Evolutionary conservation across 2,797 vertebrate species (phyloP).

Genomic region (Sebastes diaconus): DNA sequence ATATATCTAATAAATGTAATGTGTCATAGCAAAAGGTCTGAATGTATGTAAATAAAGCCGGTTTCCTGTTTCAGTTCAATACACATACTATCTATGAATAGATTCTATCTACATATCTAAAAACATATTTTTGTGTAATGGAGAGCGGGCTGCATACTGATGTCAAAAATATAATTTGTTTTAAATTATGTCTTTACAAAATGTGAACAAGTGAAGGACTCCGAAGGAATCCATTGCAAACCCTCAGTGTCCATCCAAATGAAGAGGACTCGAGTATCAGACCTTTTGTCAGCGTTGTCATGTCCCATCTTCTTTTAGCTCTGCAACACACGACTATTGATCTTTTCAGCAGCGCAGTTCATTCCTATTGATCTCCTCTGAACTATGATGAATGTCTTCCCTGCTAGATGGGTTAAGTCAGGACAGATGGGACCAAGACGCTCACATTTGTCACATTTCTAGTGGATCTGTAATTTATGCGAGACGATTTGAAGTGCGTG

Average conservation of each 20-base stretch:
- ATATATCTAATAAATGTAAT: background rate
- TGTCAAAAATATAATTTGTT: background rate
- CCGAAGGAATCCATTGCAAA: background rate
- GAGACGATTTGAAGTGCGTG: background rate
- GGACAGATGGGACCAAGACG: constrained; percentile 39
- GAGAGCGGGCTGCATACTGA: background rate
- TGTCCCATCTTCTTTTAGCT: constrained; percentile 74
- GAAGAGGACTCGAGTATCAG: constrained; percentile 56
- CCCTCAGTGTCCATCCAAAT: constrained; percentile 39
- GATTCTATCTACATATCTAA: background rate
- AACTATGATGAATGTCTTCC: constrained; percentile 90
- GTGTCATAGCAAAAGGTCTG: background rate
- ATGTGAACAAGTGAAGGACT: background rate
- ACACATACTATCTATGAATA: background rate
- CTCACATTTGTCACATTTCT: constrained; percentile 51
- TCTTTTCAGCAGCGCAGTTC: constrained; percentile 90
- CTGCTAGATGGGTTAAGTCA: constrained; percentile 69
- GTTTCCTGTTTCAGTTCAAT: background rate
- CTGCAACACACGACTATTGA: constrained; percentile 90
- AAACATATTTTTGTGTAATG: background rate
- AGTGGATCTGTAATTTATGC: constrained; percentile 17
- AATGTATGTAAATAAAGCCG: background rate
- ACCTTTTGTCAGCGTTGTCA: constrained; percentile 70
- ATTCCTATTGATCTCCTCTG: constrained; percentile 90
- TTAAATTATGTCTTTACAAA: background rate